Base-by-base conservation (phyloP, 2,113 vertebrate species). In the Chamaetylas fuelleborni region DNA sequence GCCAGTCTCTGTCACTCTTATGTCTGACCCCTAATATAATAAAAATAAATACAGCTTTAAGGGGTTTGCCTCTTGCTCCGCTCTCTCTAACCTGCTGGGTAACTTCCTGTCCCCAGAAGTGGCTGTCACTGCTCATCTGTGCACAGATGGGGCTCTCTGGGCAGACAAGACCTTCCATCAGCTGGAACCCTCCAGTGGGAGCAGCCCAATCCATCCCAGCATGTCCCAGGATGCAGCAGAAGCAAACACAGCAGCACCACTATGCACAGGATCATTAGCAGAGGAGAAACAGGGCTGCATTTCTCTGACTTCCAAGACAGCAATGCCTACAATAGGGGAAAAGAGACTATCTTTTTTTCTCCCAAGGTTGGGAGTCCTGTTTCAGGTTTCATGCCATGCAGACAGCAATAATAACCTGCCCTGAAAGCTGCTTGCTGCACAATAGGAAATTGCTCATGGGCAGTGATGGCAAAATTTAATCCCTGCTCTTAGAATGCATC, bases 391-490 rank as follows among this genome's bases (percentile, higher is more conserved):
- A 47, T 78, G 64, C 64, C 58, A 85, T 4, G 9, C 93, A 96
- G 95, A 47, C 93, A 94, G 88, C 94, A 93, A 88, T 92, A 96
- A 94, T 84, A 96, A 88, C 93, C 90, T 69, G 82, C 93, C 86
- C 88, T 90, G 94, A 88, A 92, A 96, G 94, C 90, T 45, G 85
- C 92, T 81, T 4, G 0, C 92, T 4, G n/a, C 92, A 96, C 93
- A 96, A 96, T 88, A 95, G 92, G 86, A 96, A 96, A 97, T 92
- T 95, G 93, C 96, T 96, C 96, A 93, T 88, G 94, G 95, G 95
- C 94, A 95, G 90, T 48, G 92, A 96, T 86, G 92, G 95, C 94
- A 97, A 84, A 92, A 96, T 93, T 93, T 95, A 97, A 97, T 97
- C 95, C 94, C 92, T 38, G 76, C 92, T 88, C 90, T 97, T 86